Conservation (phyloP, 2,888 invertebrate genomes). For the Panopea generosa region DNA sequence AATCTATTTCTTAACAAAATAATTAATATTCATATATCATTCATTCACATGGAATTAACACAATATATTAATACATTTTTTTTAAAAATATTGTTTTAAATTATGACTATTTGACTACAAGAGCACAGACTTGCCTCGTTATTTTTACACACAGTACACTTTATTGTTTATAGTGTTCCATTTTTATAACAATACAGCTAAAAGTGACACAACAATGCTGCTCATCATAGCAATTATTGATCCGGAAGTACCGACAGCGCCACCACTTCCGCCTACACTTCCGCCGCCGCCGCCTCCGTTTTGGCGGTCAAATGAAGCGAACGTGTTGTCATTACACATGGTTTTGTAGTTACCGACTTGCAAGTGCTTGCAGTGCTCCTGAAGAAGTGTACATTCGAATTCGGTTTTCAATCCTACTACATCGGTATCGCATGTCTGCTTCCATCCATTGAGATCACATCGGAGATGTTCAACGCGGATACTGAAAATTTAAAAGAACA, state of each 20-base stretch:
- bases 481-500: constrained; percentile 46
- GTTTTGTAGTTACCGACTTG: constrained; percentile 55
- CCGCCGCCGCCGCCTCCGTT: constrained; percentile 16
- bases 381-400: constrained; percentile 65
- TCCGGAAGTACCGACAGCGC: constrained; percentile 27
- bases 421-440: constrained; percentile 47
- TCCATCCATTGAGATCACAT: constrained; percentile 67
- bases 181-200: too few species aligned
- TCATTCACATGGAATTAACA: too few species aligned
- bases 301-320: constrained; percentile 34
- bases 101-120: too few species aligned
- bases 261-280: constrained; percentile 13
- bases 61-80: too few species aligned
- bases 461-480: constrained; percentile 65
- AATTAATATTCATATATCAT: too few species aligned
- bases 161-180: too few species aligned
- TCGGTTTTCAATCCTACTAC: constrained; percentile 67
- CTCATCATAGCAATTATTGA: constrained; percentile 29
- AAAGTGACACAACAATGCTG: neutral
- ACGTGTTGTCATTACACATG: constrained; percentile 65
- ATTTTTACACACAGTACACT: too few species aligned
- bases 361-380: constrained; percentile 66
- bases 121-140: too few species aligned
- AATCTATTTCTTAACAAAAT: too few species aligned
- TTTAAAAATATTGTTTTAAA: too few species aligned